Percentiles rank a stretch among this genome's conserved stretches.
These are phyloP conservation scores for Agonum fuliginosum DNA, from an alignment of 2,888 invertebrate species.

Conservation along the genomic window DNA sequence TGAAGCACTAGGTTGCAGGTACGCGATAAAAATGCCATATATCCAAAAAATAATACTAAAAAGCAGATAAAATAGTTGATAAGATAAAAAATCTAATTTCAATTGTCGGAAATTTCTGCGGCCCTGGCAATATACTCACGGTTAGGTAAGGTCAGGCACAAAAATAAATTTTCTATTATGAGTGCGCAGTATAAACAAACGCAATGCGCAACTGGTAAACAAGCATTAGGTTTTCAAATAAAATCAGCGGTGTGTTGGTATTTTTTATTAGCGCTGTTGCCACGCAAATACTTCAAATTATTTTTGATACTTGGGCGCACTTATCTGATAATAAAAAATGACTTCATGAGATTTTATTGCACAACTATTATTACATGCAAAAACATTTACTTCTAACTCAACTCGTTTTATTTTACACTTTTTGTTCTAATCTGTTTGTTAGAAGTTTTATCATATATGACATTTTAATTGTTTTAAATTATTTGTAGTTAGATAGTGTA, in stretches of 20 bases:
- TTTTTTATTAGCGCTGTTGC: constrained; percentile 27
- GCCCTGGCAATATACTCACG: constrained; percentile 15
- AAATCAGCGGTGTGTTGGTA: background rate
- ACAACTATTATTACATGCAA: background rate
- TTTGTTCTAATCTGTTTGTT: background rate
- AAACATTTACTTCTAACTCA: background rate
- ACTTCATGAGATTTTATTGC: constrained; percentile 20
- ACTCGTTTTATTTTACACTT: background rate
- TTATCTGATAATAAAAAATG: constrained; percentile 24
- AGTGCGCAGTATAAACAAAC: constrained; percentile 26
- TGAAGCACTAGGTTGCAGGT: background rate
- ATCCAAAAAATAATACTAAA: constrained; percentile 4
- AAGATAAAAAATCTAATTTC: constrained; percentile 52
- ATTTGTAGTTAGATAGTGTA: too few relatives aligned
- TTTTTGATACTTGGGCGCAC: constrained; percentile 5
- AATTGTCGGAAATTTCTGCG: constrained; percentile 48
- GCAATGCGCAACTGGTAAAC: constrained; percentile 43
- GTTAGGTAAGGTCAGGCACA: constrained; percentile 55
- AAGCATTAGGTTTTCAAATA: background rate
- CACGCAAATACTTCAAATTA: constrained; percentile 16
- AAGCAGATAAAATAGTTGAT: constrained; percentile 32
- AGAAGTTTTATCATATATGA: too few relatives aligned
- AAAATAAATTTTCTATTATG: constrained; percentile 56
- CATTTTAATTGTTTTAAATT: too few relatives aligned
- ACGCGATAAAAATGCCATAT: background rate